A percentile compares a stretch with the other conserved stretches of the same genome.
These are phyloP conservation scores for Apostichopus japonicus DNA, from an alignment of 35 echinoderm and acorn worm genomes.

Conservation along the genomic window DNA sequence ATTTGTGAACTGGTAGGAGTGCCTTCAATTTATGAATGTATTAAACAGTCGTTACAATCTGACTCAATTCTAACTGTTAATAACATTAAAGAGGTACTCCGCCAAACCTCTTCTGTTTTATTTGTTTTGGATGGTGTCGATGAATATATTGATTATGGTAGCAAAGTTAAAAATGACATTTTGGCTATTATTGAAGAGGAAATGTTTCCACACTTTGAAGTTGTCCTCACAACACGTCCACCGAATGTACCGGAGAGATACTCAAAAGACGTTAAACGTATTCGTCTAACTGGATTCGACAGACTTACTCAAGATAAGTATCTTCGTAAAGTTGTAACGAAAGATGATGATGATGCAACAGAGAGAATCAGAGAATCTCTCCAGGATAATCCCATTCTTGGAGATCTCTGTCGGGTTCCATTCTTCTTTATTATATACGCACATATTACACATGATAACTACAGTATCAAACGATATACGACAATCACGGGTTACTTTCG, in stretches of 20 bases:
- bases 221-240: background rate
- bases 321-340: background rate
- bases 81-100: background rate
- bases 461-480: background rate
- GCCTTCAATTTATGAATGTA: background rate
- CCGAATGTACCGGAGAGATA: background rate
- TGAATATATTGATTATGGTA: background rate
- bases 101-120: background rate
- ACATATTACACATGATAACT: background rate
- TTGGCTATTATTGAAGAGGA: background rate
- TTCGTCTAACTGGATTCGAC: constrained; percentile 8
- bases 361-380: background rate
- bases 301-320: background rate
- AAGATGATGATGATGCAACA: background rate
- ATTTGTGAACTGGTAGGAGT: background rate
- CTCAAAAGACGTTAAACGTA: background rate
- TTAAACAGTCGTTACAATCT: background rate
- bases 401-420: constrained; percentile 8
- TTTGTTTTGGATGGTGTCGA: constrained; percentile 24
- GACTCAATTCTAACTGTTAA: background rate
- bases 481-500: background rate
- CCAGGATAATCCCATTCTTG: background rate
- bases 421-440: background rate
- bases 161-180: background rate
- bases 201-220: constrained; percentile 7